Evolutionary conservation across 1,140 invertebrate genomes (phyloP), one percentile per base, ranked within the genome.

Genomic region (Hyphantria cunea): DNA sequence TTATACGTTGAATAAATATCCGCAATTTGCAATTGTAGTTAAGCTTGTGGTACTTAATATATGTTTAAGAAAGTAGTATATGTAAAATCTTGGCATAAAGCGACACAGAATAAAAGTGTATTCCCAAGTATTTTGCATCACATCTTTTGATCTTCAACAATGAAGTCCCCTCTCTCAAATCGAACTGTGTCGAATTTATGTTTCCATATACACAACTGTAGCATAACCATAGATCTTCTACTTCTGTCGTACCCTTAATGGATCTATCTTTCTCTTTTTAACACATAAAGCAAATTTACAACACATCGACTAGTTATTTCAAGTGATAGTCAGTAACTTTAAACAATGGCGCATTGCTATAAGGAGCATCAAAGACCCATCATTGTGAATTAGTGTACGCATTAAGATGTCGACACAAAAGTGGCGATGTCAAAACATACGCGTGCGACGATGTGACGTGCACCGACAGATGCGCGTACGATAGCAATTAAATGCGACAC

Each of bases 381-480:
- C 76, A 68, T 64, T 65, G 52, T 75, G 67, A 80, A 78, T 84
- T 76, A 78, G 64, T 64, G 37, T 54, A 52, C 62, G 72, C 74
- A 78, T 80, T 76, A 73, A 76, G 50, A 39, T 54, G 67, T 67
- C 47, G 59, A 50, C 66, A 68, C 54, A 64, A 67, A 51, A 39
- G 53, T 39, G 71, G 11, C 48, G 39, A 60, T 39, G 64, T 82
- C 79, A 82, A 68, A 74, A 74, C 81, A 84, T 78, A 74, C 56
- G 59, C 32, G 32, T 25, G 39, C 54, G n/a, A 37, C 31, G 9
- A 14, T 14, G 58, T 50, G 65, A 80, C 53, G 65, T 13, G 14
- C 13, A n/a, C 7, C 50, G 68, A 68, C 76, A 80, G 78, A 71
- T 81, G 78, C 56, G 58, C 56, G 17, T 42, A 31, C 37, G 13